Percentiles rank a stretch among this genome's conserved stretches.
Evolutionary conservation across 2,888 invertebrate species (phyloP).

Genomic region (Enoplolaimus lenunculus): DNA sequence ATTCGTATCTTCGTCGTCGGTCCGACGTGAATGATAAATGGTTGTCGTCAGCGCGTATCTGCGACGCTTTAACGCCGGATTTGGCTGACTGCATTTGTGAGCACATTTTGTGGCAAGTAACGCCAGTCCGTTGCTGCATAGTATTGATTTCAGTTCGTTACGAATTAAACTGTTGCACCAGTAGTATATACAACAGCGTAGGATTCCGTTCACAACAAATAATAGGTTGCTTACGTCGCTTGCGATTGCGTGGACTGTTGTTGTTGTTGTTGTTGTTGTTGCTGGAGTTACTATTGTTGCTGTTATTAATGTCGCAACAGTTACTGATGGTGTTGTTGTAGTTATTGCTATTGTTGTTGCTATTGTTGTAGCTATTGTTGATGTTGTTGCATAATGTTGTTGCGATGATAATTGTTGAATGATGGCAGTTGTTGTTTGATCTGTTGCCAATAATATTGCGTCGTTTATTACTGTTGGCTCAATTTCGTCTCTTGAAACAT

Average conservation of each 20-base stretch:
- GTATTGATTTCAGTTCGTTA: background rate
- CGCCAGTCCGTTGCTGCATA: too few relatives aligned
- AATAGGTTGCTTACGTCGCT: constrained; percentile 14
- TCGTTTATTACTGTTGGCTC: too few relatives aligned
- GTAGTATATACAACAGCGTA: constrained; percentile 17
- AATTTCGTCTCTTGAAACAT: too few relatives aligned
- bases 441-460: too few relatives aligned
- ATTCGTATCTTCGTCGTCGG: too few relatives aligned
- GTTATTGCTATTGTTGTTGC: background rate
- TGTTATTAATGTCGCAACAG: background rate
- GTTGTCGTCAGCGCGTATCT: too few relatives aligned
- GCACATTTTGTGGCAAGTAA: too few relatives aligned
- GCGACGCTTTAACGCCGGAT: too few relatives aligned
- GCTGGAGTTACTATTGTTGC: background rate
- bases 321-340: background rate
- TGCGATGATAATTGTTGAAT: too few relatives aligned
- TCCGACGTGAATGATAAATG: too few relatives aligned
- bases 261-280: background rate
- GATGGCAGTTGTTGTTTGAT: too few relatives aligned
- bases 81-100: too few relatives aligned
- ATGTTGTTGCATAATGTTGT: background rate
- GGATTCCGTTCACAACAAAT: background rate
- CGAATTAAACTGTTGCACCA: constrained; percentile 1
- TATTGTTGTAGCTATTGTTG: background rate
- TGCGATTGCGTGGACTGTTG: background rate